Conservation (phyloP, 1,140 invertebrate genomes). For the Drosophila athabasca region DNA sequence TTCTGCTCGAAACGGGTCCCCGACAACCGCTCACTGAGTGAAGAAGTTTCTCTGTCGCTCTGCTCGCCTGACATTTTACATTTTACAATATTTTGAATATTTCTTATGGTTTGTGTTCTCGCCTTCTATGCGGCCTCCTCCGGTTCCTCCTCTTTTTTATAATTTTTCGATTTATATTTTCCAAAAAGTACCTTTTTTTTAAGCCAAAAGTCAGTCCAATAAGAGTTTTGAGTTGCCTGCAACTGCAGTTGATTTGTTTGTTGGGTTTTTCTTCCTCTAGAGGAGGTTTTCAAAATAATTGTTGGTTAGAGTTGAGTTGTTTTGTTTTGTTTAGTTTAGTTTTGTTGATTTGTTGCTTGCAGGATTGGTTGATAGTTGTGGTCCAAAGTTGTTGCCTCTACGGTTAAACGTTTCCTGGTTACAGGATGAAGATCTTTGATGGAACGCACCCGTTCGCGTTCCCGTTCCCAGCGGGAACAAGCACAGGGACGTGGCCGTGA, state of each 20-base stretch:
- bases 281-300: conserved; percentile 72
- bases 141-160: conserved; percentile 28
- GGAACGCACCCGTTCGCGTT: conserved; percentile 27
- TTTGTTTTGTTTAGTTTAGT: neutral
- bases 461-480: conserved; percentile 10
- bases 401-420: conserved; percentile 46
- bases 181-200: conserved; percentile 76
- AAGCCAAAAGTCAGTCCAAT: conserved; percentile 82
- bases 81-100: conserved; percentile 79
- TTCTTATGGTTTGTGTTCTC: conserved; percentile 38
- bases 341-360: conserved; percentile 58
- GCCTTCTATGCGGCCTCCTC: too few species aligned
- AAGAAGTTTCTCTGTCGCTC: conserved; percentile 31
- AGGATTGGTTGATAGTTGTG: conserved; percentile 65
- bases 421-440: conserved; percentile 28
- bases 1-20: conserved; percentile 61
- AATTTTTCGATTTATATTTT: conserved; percentile 58
- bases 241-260: conserved; percentile 77
- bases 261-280: conserved; percentile 37
- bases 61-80: conserved; percentile 30
- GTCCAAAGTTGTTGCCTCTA: conserved; percentile 78
- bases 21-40: conserved; percentile 71
- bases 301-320: conserved; percentile 49
- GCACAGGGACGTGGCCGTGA: conserved; percentile 5
- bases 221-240: conserved; percentile 82